These are phyloP conservation scores for Trachurus trachurus DNA, from an alignment of 2,797 vertebrate species.

Conservation along the genomic window DNA sequence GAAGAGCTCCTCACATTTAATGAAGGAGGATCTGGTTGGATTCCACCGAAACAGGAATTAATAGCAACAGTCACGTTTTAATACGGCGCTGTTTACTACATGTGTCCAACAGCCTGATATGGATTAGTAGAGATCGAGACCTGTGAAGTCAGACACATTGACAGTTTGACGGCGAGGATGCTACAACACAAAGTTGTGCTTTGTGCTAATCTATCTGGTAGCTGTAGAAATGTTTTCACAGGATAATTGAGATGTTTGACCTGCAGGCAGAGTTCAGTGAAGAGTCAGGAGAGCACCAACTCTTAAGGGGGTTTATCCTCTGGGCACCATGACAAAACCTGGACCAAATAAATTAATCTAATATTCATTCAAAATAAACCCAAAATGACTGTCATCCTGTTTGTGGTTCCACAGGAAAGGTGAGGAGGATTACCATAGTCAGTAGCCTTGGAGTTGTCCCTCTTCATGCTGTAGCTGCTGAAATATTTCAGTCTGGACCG, in stretches of 20 bases:
- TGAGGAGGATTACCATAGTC: not conserved
- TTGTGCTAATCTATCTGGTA: not conserved
- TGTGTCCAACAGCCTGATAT: not conserved
- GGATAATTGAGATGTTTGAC: not conserved
- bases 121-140: not conserved
- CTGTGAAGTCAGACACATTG: not conserved
- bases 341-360: not conserved
- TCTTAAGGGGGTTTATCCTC: not conserved
- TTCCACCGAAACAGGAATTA: not conserved
- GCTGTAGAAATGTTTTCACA: not conserved
- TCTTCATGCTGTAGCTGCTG: slow-evolving; percentile 13
- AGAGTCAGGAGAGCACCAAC: not conserved
- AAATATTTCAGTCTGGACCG: not conserved
- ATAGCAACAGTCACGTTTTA: not conserved
- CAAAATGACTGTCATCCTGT: not conserved
- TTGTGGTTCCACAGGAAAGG: not conserved
- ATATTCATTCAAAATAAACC: not conserved
- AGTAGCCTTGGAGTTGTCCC: not conserved
- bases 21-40: slow-evolving; percentile 7
- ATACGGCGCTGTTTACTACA: not conserved
- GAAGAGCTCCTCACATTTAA: not conserved
- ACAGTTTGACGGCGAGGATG: not conserved
- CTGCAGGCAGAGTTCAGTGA: not conserved
- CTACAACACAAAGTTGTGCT: not conserved
- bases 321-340: not conserved